A percentile compares a stretch with the other conserved stretches of the same genome.
phyloP scores from a whole-genome alignment of 2,113 vertebrate species.

The Nothoprocta pentlandii region DNA sequence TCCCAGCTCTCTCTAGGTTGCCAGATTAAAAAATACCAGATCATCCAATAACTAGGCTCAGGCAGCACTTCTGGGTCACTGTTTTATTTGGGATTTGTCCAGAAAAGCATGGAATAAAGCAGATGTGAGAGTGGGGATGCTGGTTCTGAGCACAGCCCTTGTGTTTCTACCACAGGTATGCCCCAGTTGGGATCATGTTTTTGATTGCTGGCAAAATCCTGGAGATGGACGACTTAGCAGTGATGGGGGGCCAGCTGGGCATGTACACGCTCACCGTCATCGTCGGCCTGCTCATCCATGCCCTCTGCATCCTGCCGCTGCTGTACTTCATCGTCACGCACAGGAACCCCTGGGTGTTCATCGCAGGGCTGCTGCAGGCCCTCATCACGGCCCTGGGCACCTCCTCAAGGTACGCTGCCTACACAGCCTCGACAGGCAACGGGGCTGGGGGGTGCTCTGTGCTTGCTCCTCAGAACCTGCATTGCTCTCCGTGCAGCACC shows the following conservation, averaged over 20 bases:
- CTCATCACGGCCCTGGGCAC: constrained; percentile 95
- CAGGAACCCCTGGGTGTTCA: constrained; percentile 91
- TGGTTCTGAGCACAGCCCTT: not conserved
- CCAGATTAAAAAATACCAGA: not conserved
- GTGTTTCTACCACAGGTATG: constrained; percentile 84
- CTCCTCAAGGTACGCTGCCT: constrained; percentile 88
- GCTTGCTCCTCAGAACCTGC: not conserved
- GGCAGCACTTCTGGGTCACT: not conserved
- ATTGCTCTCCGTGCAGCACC: not conserved
- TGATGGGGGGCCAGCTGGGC: constrained; percentile 93
- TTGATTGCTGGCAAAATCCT: constrained; percentile 96
- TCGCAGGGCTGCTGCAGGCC: constrained; percentile 91
- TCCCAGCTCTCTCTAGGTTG: not conserved
- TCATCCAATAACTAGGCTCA: not conserved
- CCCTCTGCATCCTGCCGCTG: constrained; percentile 89
- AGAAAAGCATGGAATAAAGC: not conserved
- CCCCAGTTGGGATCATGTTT: constrained; percentile 95
- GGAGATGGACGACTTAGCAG: constrained; percentile 93
- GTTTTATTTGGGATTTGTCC: not conserved
- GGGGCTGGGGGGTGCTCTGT: not conserved
- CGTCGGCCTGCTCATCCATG: constrained; percentile 92
- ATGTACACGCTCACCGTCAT: constrained; percentile 95
- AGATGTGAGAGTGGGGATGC: not conserved
- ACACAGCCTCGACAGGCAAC: not conserved
- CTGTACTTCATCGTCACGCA: constrained; percentile 93